phyloP scores from a whole-genome alignment of 2,113 vertebrate genomes.

The Lethenteron camtschaticum region DNA sequence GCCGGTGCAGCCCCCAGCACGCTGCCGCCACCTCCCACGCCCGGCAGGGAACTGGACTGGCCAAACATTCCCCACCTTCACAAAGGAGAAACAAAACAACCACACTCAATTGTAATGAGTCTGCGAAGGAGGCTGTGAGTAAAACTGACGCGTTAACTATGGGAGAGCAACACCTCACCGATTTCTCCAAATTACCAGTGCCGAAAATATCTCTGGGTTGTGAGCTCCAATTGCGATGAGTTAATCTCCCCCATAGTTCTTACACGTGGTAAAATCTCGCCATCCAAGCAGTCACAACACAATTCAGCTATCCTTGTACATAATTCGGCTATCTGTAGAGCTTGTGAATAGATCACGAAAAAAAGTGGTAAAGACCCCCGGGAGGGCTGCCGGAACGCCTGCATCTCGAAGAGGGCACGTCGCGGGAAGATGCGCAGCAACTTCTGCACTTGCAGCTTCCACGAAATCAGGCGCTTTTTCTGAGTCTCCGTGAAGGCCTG shows the following conservation, averaged over 20 bases:
- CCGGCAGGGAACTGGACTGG: constrained; percentile 85
- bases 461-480: constrained; percentile 97
- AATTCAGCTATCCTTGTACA: too few species aligned
- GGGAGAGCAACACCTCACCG: background rate
- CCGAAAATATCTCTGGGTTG: background rate
- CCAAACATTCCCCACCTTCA: constrained; percentile 50
- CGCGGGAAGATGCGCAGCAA: constrained; percentile 91
- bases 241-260: too few species aligned
- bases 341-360: too few species aligned
- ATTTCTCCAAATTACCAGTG: constrained; percentile 13
- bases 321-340: too few species aligned
- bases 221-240: too few species aligned
- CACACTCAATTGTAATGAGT: too few species aligned
- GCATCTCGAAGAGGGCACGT: constrained; percentile 84
- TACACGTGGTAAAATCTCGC: too few species aligned
- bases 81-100: background rate
- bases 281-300: too few species aligned
- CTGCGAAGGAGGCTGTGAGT: too few species aligned
- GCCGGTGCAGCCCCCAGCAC: background rate
- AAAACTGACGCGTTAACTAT: too few species aligned
- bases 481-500: constrained; percentile 92
- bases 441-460: constrained; percentile 99
- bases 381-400: constrained; percentile 69
- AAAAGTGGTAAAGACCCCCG: constrained; percentile 15
- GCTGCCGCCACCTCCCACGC: constrained; percentile 25